Base-by-base conservation (phyloP, 1,140 invertebrate species). In the Drosophila mauritiana region DNA sequence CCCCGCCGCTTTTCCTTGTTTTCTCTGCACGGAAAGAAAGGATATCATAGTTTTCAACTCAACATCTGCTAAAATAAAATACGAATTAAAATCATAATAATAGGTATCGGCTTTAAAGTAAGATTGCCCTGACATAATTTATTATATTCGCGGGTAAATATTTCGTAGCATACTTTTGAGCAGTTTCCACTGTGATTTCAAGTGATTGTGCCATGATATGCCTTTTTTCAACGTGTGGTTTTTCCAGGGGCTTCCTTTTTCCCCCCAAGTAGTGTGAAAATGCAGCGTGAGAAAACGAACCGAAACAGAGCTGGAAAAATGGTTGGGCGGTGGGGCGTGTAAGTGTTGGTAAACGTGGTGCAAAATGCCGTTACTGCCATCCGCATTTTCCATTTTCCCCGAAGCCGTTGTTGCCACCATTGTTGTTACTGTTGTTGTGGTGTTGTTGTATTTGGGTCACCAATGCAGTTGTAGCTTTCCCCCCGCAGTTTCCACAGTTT, bases 331-430 rank as follows among this genome's bases (percentile, higher is more conserved):
- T 43, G 53, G 77, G 43, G 74, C 78, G 74, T 85, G 78, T 78
- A 85, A 86, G 83, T 86, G 83, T 86, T 86, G 83, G 83, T 88
- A 86, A 86, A 88, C 83, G 82, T 67, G 79, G 64, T 88, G 83
- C 69, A 67, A 85, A 85, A 88, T 88, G 68, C 58, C 67, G 84
- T 88, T 83, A 70, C 67, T 69, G 64, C 67, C 43, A 40, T 42
- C 45, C 12, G 59, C 59, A 65, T 64, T 67, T 64, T 62, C 58
- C 59, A 64, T 27, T 63, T 63, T 63, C 37, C 11, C 63, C 34
- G 31, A 39, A 39, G 34, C 49, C 36, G 31, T 48, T 63, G 43
- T 31, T 62, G 58, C 11, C 39, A n/a, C 27, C 53, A 20, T 45
- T 53, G 40, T 53, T 63, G 40, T 42, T 37, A 13, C 25, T 48